Evolutionary conservation across 2,888 invertebrate species (phyloP), one percentile per base, ranked within the genome.

Genomic region (Heliconius cydno): DNA sequence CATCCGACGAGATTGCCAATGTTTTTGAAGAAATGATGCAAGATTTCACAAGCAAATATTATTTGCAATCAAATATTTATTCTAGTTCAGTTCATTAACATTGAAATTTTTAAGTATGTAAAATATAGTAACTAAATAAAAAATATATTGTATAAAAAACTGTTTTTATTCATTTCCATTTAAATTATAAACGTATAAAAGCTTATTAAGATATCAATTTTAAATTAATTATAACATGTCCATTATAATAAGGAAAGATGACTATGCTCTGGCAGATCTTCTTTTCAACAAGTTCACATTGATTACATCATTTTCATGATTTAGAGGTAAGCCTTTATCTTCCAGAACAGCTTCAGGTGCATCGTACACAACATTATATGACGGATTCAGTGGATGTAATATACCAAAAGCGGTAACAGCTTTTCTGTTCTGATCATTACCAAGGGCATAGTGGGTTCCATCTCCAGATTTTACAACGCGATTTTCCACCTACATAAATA

Each of bases 401-500:
- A 89, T 86, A 1, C 93, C 93, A 2, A 87, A 71, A 2, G 93
- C 91, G 0, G 88, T 91, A 1, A 93, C 92, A 1, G 88, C 85
- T 3, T 86, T 81, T 76, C 84, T 90, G 0, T 89, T 90, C 65
- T 91, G 90, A 0, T 94, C 92, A 41, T 87, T 90, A 1, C 95
- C 95, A 12, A 96, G 95, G 3, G 90, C 87, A 68, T 94, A 95
- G 85, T 97, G 96, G 0, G 93, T 95, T 0, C 97, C 97, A 85
- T 97, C 97, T 0, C 97, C 97, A 0, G 96, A 96, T 83, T 96
- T 93, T 19, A 92, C 84, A 9, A 96, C 95, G 57, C 97, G 94
- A 81, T 96, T 96, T 81, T 90, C 87, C 0, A 97, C 94, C 94
- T 95, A 82, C n/a, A 83, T 76, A 60, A 60, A 12, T 60, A 60